A percentile compares a stretch with the other conserved stretches of the same genome.
Conservation (phyloP, 1,140 invertebrate species). For the Microplitis demolitor region DNA sequence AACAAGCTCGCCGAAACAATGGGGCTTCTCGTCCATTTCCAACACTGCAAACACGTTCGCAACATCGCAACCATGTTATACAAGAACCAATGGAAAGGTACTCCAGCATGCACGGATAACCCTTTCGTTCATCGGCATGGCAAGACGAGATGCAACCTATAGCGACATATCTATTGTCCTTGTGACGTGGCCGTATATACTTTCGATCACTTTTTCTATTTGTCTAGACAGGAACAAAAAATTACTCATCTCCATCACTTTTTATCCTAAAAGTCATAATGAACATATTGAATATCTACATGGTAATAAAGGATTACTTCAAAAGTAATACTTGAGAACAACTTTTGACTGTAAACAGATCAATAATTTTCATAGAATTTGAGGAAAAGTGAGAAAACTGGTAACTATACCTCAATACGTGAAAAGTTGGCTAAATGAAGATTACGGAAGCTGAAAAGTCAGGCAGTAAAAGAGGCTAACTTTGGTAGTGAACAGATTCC, state of each 20-base stretch:
- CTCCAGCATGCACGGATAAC: conserved; percentile 49
- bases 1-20: conserved; percentile 57
- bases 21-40: conserved; percentile 54
- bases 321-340: too few relatives aligned
- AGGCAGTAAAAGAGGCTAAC: conserved; percentile 29
- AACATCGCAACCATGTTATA: conserved; percentile 51
- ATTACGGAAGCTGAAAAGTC: background rate
- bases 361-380: background rate
- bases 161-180: background rate
- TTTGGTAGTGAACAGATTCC: conserved; percentile 36
- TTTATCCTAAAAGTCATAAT: too few relatives aligned
- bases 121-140: background rate
- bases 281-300: too few relatives aligned
- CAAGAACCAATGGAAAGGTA: conserved; percentile 42
- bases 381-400: background rate
- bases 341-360: too few relatives aligned
- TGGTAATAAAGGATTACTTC: too few relatives aligned
- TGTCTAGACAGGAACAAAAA: background rate
- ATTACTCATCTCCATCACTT: too few relatives aligned
- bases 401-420: too few relatives aligned
- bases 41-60: conserved; percentile 54
- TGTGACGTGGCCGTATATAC: background rate
- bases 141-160: background rate
- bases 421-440: background rate
- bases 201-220: background rate